Evolutionary conservation across 2,888 invertebrate species (phyloP), one percentile per base, ranked within the genome.

Genomic region (Cheilosia urbana): DNA sequence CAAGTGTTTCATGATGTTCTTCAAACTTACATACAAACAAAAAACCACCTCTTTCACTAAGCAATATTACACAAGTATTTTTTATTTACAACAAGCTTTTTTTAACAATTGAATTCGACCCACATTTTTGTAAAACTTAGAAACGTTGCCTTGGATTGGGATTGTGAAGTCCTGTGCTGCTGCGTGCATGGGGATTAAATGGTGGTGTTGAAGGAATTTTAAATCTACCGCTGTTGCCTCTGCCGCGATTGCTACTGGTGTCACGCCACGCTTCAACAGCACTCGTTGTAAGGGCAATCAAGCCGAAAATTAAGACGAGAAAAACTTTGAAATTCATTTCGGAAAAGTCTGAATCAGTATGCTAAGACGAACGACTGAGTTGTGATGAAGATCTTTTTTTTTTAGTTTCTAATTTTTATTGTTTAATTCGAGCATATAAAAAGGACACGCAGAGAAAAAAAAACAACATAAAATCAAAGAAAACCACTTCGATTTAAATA

Each of bases 321-420:
- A 78, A 72, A n/a, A 83, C 66, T 78, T 83, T 78, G 34, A 73
- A 53, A n/a, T 83, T 78, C 82, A 83, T 83, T 15, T 57, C 75
- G 15, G 6, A 45, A n/a, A 21, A 30, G 5, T n/a, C n/a, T n/a
- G 7, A 42, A 17, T 42, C 11, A 15, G 27, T 62, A 17, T 19
- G 47, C 62, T 7, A 30, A 17, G 62, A 63, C 47, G n/a, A 34
- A 27, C 13, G 15, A 24, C 53, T 51, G 66, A 1, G 13, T 51
- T 79, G 57, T 65, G 71, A 69, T 55, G 53, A 24, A 15, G 5
- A 40, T 47, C 5, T 6, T n/a, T n/a, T n/a, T n/a, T n/a, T n/a
- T n/a, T n/a, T n/a, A n/a, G n/a, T n/a, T n/a, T n/a, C n/a, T n/a
- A n/a, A n/a, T n/a, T n/a, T n/a, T n/a, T n/a, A n/a, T n/a, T n/a